A percentile compares a stretch with the other conserved stretches of the same genome.
Conservation (phyloP, 2,113 vertebrate genomes). For the Jaculus jaculus region DNA sequence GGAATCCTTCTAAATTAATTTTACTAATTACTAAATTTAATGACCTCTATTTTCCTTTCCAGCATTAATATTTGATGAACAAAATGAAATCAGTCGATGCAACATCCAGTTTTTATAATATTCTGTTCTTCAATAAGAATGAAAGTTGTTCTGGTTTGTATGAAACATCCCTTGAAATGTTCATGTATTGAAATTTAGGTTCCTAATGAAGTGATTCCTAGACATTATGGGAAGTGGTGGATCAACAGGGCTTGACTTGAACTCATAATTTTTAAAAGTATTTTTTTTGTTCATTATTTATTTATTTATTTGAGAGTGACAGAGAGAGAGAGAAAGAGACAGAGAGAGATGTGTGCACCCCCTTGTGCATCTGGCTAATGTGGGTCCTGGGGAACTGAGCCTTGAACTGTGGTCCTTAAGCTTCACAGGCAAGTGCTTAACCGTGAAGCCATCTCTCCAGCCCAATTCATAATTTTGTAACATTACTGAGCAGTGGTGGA, state of each 20-base stretch:
- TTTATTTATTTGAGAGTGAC: no score
- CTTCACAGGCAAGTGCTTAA: no score
- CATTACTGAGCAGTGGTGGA: not conserved
- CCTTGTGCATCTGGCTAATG: no score
- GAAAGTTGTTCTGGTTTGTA: not conserved
- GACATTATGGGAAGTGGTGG: not conserved
- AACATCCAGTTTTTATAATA: not conserved
- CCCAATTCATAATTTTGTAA: not conserved
- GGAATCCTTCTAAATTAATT: not conserved
- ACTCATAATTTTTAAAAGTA: not conserved
- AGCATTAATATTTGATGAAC: slow-evolving; percentile 10
- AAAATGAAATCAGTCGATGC: not conserved
- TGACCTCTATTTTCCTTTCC: not conserved
- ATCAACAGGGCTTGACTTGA: not conserved
- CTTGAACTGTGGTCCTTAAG: no score
- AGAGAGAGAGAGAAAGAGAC: no score
- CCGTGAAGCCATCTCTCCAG: no score
- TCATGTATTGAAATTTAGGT: not conserved
- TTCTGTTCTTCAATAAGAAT: not conserved
- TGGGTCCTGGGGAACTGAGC: no score
- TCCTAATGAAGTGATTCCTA: not conserved
- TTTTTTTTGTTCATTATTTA: no score
- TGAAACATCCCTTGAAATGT: not conserved
- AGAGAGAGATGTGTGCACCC: no score
- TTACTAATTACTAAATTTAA: not conserved